Percentiles rank a stretch among this genome's conserved stretches.
Evolutionary conservation across 1,140 invertebrate species (phyloP).

Genomic region (Bathynomus jamesi): DNA sequence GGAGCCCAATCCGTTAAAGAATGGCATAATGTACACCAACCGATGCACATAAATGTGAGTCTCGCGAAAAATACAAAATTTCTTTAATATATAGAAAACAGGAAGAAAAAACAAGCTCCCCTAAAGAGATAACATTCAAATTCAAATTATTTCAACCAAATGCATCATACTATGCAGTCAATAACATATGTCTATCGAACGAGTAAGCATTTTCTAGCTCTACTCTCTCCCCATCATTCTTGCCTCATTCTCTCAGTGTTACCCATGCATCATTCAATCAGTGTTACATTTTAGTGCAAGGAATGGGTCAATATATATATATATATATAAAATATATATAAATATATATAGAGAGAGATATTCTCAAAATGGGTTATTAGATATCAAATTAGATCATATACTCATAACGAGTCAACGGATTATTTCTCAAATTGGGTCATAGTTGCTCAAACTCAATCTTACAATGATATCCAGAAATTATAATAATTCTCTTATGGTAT

Average conservation of each 20-base stretch:
- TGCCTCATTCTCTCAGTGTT: not conserved
- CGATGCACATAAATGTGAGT: not conserved
- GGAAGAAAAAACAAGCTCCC: not conserved
- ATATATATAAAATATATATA: no score
- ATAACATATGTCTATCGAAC: not conserved
- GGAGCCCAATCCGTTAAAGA: not conserved
- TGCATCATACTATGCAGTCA: not conserved
- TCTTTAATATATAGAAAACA: not conserved
- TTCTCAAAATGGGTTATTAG: no score
- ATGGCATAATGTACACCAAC: not conserved
- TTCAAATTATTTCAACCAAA: not conserved
- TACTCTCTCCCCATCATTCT: not conserved
- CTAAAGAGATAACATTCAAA: not conserved
- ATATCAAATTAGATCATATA: no score
- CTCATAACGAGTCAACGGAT: no score
- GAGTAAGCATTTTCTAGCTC: constrained; percentile 1
- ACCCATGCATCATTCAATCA: not conserved
- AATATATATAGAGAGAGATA: no score
- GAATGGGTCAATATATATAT: no score
- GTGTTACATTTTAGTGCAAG: no score
- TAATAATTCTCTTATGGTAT: no score
- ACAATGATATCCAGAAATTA: no score
- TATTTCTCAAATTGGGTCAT: no score
- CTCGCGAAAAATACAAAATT: not conserved
- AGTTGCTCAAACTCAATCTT: no score